A percentile compares a stretch with the other conserved stretches of the same genome.
Conservation (phyloP, 2,888 invertebrate species). For the Parascotia fuliginaria region DNA sequence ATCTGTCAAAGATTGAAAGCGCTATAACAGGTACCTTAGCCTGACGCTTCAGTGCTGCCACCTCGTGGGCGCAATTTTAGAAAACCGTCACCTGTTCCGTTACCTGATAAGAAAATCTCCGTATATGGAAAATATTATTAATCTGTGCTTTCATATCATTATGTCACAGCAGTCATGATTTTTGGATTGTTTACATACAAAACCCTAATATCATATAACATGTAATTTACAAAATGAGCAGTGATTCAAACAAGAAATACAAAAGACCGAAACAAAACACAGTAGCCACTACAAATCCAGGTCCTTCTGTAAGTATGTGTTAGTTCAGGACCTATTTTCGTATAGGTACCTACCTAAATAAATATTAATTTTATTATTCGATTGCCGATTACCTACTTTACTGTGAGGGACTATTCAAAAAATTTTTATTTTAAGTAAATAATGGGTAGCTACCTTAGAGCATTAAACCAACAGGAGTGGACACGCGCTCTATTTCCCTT, state of each 20-base stretch:
- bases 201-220: slow-evolving; percentile 22
- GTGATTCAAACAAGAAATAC: slow-evolving; percentile 56
- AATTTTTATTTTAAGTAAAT: too few species aligned
- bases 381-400: too few species aligned
- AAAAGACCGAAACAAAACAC: slow-evolving; percentile 66
- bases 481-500: too few species aligned
- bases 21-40: too few species aligned
- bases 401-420: too few species aligned
- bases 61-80: too few species aligned
- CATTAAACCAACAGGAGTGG: too few species aligned
- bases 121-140: background rate
- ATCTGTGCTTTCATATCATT: background rate
- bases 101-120: background rate
- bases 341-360: background rate
- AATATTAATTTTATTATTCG: too few species aligned
- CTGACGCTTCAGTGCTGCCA: too few species aligned
- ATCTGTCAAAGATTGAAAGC: too few species aligned
- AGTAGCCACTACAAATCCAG: slow-evolving; percentile 56
- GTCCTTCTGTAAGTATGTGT: slow-evolving; percentile 51
- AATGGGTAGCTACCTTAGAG: too few species aligned
- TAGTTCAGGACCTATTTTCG: slow-evolving; percentile 3
- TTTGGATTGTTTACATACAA: slow-evolving; percentile 22
- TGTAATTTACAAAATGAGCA: slow-evolving; percentile 64
- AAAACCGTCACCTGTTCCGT: too few species aligned
- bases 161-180: slow-evolving; percentile 17